Evolutionary conservation across 2,113 vertebrate genomes (phyloP), one percentile per base, ranked within the genome.

Genomic region (Miniopterus natalensis): DNA sequence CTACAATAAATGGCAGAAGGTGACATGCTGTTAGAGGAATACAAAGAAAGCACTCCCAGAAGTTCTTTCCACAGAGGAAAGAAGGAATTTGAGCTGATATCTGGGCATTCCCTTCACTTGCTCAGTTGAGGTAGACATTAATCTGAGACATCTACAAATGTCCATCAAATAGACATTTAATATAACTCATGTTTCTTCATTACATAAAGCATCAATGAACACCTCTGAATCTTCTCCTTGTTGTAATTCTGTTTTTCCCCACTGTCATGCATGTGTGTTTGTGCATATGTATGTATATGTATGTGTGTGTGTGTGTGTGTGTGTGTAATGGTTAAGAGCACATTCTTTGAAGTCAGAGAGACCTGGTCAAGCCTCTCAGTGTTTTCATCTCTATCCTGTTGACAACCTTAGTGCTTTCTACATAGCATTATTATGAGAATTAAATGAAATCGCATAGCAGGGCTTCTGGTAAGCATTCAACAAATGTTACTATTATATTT

Each of bases 81-180:
- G 14, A 55, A 57, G 45, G 79, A 94, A 49, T 51, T 84, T 90
- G 40, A 84, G 53, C 70, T 70, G 27, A 11, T 66, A 36, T 27
- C 71, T 94, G 63, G 21, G 36, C 0, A 17, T 79, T 57, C 18
- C 21, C 55, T 57, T 96, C 27, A 40, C 42, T 68, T 94, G 47
- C 77, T 90, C 14, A 6, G 57, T 31, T 29, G 84, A 68, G 51
- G 45, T 27, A 70, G 27, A 42, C 15, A 14, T 79, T 53, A 77
- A 84, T 65, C 65, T 68, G 93, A 91, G 45, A 92, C 7, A 81
- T 71, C 59, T 84, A 88, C 59, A 79, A 84, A 87, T 94, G 27
- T 42, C 21, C 11, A 7, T 85, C 81, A 74, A 53, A 53, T 31
- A 45, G 61, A 87, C 59, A 73, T 89, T 36, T 25, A 88, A 53